phyloP scores from a whole-genome alignment of 2,113 vertebrate species.

The Drymodes brunneopygia region DNA sequence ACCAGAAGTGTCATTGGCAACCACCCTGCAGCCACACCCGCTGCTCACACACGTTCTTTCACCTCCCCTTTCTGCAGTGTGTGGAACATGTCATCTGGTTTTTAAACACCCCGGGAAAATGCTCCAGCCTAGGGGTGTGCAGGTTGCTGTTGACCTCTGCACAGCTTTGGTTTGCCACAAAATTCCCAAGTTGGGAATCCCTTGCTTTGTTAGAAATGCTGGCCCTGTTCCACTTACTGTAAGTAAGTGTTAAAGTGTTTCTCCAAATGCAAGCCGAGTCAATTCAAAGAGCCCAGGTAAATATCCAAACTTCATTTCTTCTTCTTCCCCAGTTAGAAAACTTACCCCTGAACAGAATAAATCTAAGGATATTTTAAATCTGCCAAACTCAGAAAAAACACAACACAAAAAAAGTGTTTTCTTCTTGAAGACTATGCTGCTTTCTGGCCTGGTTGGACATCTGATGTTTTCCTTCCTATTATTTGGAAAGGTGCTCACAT shows the following conservation, averaged over 20 bases:
- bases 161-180: background rate
- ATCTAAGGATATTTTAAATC: background rate
- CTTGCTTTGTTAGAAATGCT: background rate
- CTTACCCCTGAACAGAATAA: background rate
- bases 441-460: background rate
- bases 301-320: background rate
- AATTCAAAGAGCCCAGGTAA: background rate
- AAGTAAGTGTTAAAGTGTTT: background rate
- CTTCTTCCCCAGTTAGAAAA: background rate
- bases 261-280: background rate
- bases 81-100: background rate
- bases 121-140: background rate
- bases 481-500: background rate
- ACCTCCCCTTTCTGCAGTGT: background rate
- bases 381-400: background rate
- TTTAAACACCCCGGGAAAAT: fast-evolving
- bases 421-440: background rate
- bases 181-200: background rate
- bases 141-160: fast-evolving
- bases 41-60: background rate
- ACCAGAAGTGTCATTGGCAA: background rate
- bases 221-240: fast-evolving
- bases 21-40: fast-evolving
- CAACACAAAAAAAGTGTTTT: background rate
- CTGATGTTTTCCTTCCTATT: background rate